Base-by-base conservation (phyloP, 2,113 vertebrate genomes). In the Scophthalmus maximus region DNA sequence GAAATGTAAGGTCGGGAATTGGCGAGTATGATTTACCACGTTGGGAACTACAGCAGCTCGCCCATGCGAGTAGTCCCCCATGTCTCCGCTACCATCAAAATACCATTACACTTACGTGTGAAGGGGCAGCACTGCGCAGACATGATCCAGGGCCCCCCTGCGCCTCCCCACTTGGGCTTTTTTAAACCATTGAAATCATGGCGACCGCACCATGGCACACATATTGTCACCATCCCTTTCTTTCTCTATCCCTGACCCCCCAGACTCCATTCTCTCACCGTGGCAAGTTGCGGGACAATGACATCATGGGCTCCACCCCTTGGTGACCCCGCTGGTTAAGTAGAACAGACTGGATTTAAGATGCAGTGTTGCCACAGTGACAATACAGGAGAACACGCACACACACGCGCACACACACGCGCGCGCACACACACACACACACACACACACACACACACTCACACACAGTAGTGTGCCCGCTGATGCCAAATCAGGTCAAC, bases 341-440 rank as follows among this genome's bases (percentile, higher is more conserved):
- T 89, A 86, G 87, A 88, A 62, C 90, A 88, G 65, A 64, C 75
- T 60, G 81, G 83, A 87, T 80, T 87, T 89, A 87, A 92, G 87
- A 88, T 81, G 66, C 63, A 40, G 27, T 47, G 86, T 88, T 86
- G 62, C 73, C 73, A 76, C 72, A 34, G 30, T 82, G 76, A 91
- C 81, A 79, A 81, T 61, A 70, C 26, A 65, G 57, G 50, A 56
- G 44, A 62, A 23, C 44, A 10, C 44, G 36, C 25, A 47, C 47
- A 26, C 66, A 68, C 40, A 30, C 56, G 38, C 50, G 30, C 46
- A 8, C 64, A 60, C 51, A 17, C 51, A 77, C 52, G 71, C 38
- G n/a, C 61, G 50, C 60, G 44, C 66, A 23, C 44, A 10, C 44
- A 44, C 25, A 47, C 47, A 26, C 66, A 68, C 40, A 30, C 56